Evolutionary conservation across 1,140 invertebrate species (phyloP), one percentile per base, ranked within the genome.

Genomic region (Drosophila burlai): DNA sequence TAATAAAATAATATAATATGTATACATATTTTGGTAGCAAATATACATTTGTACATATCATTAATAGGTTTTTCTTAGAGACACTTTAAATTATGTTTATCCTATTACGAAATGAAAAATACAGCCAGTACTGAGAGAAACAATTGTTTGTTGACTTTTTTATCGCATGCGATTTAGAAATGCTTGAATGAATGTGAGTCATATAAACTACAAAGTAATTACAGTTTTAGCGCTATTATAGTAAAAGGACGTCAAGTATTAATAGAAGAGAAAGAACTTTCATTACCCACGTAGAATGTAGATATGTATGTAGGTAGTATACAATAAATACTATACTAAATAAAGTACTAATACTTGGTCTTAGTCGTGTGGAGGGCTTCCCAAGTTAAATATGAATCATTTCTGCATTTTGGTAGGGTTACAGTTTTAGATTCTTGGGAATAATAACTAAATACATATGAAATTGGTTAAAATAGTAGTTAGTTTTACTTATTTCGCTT

Each of bases 81-180:
- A n/a, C 8, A 26, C 15, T 10, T 26, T 0, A 29, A 29, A n/a
- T n/a, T 10, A 31, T 34, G 6, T 21, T 36, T 21, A 50, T 11
- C 9, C 1, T 26, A n/a, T 29, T 29, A 29, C 3, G 2, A 16
- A 50, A 29, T 29, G 0, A 49, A n/a, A 16, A n/a, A 13, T 4
- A 10, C 7, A n/a, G 16, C 1, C 3, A 34, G 34, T 34, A 34
- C 34, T 31, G 2, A 31, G 2, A 15, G 1, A 2, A 29, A 4
- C 10, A 16, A n/a, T 11, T 54, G 6, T 15, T 21, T 24, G 11
- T 47, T 8, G 4, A 31, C 29, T 45, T 40, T n/a, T 58, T 15
- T 34, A 50, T 55, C 21, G 36, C 36, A 73, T 73, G 63, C 43
- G 45, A 68, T 16, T 50, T 50, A 29, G 45, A 2, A 59, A 7